Conservation (phyloP, 64 coral and sea anemone genomes). For the Porites australiensis region DNA sequence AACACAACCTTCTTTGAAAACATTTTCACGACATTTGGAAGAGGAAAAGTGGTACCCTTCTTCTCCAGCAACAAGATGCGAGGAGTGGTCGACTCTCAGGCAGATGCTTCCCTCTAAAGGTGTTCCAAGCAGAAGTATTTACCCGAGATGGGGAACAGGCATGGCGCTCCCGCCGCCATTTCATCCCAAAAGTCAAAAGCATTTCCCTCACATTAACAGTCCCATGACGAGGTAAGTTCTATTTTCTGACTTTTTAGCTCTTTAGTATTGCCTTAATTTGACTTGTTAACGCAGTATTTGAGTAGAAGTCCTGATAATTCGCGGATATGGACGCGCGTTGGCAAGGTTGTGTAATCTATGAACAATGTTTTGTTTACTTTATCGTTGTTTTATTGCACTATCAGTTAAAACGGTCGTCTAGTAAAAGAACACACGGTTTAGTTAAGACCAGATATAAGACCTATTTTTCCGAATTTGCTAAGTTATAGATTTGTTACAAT, state of each 20-base stretch:
- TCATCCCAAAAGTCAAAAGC: constrained; percentile 50
- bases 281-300: background rate
- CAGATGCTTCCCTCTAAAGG: constrained; percentile 94
- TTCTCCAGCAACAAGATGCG: constrained; percentile 87
- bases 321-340: too few relatives aligned
- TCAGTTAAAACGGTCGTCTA: too few relatives aligned
- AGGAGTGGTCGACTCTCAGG: constrained; percentile 97
- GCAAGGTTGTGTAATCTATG: too few relatives aligned
- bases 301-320: too few relatives aligned
- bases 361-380: too few relatives aligned
- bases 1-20: constrained; percentile 79
- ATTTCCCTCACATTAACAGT: constrained; percentile 98
- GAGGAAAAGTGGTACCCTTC: constrained; percentile 90
- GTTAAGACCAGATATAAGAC: too few relatives aligned
- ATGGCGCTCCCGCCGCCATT: constrained; percentile 24
- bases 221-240: constrained; percentile 92
- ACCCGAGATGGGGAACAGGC: constrained; percentile 90
- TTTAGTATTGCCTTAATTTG: background rate
- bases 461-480: too few relatives aligned
- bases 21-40: constrained; percentile 90
- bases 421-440: too few relatives aligned
- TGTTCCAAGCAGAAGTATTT: constrained; percentile 40
- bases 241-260: background rate
- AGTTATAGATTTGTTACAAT: too few relatives aligned
- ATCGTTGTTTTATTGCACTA: too few relatives aligned